These are phyloP conservation scores for Echeneis naucrates DNA, from an alignment of 2,797 vertebrate genomes.

Conservation along the genomic window DNA sequence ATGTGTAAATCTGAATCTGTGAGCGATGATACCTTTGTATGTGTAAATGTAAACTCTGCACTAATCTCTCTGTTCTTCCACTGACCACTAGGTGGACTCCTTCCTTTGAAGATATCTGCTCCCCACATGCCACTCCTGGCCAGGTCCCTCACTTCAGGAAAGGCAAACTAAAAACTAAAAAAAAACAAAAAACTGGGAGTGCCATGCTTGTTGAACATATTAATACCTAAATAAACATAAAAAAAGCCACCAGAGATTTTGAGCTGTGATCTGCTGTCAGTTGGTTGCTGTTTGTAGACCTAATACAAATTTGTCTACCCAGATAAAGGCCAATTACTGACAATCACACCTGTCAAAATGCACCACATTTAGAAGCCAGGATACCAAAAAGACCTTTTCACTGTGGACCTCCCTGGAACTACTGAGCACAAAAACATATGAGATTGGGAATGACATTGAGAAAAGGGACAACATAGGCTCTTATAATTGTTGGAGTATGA, in stretches of 20 bases:
- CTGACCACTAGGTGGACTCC: constrained; percentile 52
- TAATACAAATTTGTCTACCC: neutral
- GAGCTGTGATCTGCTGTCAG: neutral
- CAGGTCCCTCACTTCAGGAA: neutral
- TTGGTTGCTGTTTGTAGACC: neutral
- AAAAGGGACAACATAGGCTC: too few species aligned
- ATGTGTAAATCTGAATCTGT: neutral
- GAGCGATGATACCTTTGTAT: neutral
- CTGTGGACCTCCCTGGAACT: neutral
- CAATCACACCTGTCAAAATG: neutral
- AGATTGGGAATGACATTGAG: neutral
- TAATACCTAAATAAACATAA: neutral
- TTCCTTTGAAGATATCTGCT: constrained; percentile 9
- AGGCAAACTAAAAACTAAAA: too few species aligned
- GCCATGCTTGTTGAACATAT: neutral
- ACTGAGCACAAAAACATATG: neutral
- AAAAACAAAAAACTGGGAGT: neutral
- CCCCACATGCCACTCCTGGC: constrained; percentile 1
- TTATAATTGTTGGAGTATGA: neutral
- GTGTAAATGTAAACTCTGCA: neutral
- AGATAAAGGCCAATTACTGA: neutral
- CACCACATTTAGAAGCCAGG: neutral
- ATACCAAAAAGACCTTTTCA: neutral
- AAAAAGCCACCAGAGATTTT: neutral
- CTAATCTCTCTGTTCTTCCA: constrained; percentile 22